Evolutionary conservation across 2,888 invertebrate genomes (phyloP).

Genomic region (Macropis europaea): DNA sequence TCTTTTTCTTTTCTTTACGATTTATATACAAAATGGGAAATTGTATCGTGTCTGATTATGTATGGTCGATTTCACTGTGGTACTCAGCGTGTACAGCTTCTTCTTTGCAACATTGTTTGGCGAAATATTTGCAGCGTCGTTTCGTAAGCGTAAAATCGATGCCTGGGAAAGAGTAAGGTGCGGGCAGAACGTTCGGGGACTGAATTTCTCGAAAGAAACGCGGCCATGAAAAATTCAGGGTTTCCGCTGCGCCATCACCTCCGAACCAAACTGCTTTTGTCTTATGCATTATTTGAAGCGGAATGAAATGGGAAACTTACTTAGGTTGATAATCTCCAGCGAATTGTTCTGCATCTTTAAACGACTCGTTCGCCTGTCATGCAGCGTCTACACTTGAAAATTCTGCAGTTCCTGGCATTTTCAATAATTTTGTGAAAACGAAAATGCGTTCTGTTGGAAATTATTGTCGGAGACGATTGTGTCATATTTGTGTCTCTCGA

Average conservation of each 20-base stretch:
- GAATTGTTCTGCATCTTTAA: conserved; percentile 19
- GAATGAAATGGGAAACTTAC: conserved; percentile 22
- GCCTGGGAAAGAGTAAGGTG: neutral
- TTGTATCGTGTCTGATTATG: too few species aligned
- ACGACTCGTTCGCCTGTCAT: neutral
- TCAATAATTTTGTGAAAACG: too few species aligned
- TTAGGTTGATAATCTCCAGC: conserved; percentile 23
- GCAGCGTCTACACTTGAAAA: too few species aligned
- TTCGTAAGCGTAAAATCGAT: conserved; percentile 11
- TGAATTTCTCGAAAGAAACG: conserved; percentile 29
- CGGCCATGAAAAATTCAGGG: conserved; percentile 21
- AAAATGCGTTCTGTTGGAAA: too few species aligned
- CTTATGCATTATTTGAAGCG: conserved; percentile 12
- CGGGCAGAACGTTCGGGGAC: neutral
- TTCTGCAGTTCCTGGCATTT: too few species aligned
- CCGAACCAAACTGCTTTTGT: conserved; percentile 16
- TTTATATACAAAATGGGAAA: too few species aligned
- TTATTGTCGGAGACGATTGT: too few species aligned
- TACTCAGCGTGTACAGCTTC: too few species aligned
- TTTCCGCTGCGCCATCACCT: conserved; percentile 5
- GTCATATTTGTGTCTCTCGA: too few species aligned
- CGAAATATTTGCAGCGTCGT: conserved; percentile 6
- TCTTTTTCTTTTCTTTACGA: too few species aligned
- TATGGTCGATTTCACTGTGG: too few species aligned
- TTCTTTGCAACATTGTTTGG: neutral